A percentile compares a stretch with the other conserved stretches of the same genome.
Conservation (phyloP, 2,797 vertebrate genomes). For the Sebastes jordani region DNA sequence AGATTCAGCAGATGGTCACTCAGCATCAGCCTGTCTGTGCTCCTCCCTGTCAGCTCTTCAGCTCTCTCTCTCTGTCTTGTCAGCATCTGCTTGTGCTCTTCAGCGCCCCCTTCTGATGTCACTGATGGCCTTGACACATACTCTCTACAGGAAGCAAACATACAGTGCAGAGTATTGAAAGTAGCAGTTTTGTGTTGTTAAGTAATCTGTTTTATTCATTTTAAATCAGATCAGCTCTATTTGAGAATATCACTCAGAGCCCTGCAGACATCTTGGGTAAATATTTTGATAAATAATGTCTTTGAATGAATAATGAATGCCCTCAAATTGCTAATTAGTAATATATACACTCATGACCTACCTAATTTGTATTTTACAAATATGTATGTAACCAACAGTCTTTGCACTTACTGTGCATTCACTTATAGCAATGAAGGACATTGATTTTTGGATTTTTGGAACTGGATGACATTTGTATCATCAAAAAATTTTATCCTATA, state of each 20-base stretch:
- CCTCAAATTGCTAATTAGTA: conserved; percentile 1
- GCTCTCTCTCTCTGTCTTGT: background rate
- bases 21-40: conserved; percentile 34
- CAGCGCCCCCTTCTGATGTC: conserved; percentile 19
- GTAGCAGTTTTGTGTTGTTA: background rate
- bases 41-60: background rate
- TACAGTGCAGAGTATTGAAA: background rate
- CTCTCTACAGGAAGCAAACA: background rate
- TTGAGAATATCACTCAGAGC: background rate
- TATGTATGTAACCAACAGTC: background rate
- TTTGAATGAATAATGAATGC: background rate
- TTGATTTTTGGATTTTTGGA: background rate
- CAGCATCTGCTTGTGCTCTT: background rate
- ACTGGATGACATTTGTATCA: background rate
- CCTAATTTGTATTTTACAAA: background rate
- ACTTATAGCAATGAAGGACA: background rate
- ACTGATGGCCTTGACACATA: background rate
- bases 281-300: background rate
- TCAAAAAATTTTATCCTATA: background rate
- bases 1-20: conserved; percentile 47
- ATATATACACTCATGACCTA: background rate
- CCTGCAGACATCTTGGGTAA: background rate
- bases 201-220: background rate
- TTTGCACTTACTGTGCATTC: background rate
- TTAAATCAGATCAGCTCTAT: background rate